Evolutionary conservation across 2,888 invertebrate species (phyloP), one percentile per base, ranked within the genome.

Genomic region (Elmis aenea): DNA sequence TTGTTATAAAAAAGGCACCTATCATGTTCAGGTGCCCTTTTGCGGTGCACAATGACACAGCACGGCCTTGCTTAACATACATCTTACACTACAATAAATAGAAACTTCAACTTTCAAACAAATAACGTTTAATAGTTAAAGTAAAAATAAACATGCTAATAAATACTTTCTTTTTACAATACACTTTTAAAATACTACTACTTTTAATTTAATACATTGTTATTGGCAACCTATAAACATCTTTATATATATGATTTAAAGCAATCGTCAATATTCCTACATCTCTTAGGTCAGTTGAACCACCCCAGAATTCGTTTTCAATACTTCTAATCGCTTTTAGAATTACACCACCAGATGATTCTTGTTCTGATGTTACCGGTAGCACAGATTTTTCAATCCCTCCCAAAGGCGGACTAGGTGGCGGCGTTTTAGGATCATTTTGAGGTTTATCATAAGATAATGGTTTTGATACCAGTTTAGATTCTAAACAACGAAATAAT

Each of bases 191-290:
- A n/a, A n/a, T n/a, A n/a, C n/a, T n/a, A n/a, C n/a, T n/a, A n/a
- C n/a, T n/a, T n/a, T n/a, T n/a, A n/a, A n/a, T n/a, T n/a, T n/a
- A n/a, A n/a, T 37, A 35, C 29, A 42, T 26, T n/a, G 11, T 29
- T 21, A 46, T 14, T 18, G 46, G 33, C 15, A 48, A 15, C 35
- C 40, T 47, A 31, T 47, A 41, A 10, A 52, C 42, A 47, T 52
- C 46, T 40, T 50, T 48, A 46, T 58, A 56, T 38, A 66, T 33
- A 47, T 62, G 49, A 48, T 58, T 54, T 49, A 66, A 52, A 33
- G 61, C 61, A 42, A 48, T 35, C 27, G 51, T 46, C 33, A 65
- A 30, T 42, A 61, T 48, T 35, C 58, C 58, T 12, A 42, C 48
- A 45, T 61, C 47, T 33, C 48, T 35, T 32, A 46, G 30, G 27